Base-by-base conservation (phyloP, 2,113 vertebrate species). In the Proterorhinus semilunaris region DNA sequence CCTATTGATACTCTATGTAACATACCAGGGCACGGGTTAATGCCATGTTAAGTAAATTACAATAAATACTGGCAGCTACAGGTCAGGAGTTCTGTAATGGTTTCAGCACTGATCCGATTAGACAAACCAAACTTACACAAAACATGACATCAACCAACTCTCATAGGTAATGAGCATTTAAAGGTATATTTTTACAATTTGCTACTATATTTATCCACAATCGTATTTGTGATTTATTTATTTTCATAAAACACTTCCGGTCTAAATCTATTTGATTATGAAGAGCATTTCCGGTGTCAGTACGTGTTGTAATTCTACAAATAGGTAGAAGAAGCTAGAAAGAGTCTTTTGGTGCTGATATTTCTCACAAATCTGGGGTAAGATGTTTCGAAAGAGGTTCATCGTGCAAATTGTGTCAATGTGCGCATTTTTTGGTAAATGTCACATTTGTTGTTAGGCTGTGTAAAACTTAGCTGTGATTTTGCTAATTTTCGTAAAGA, bases 61-160 rank as follows among this genome's bases (percentile, higher is more conserved):
- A 76, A 71, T 74, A 80, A 21, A 21, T 21, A 21, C 21, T 21
- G 2, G 21, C 47, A 21, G 65, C 57, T 55, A 15, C 27, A 63
- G 27, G 55, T 76, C 57, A 65, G 11, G 43, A 72, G 45, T 51
- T n/a, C 47, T 57, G 53, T 87, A 84, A 88, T 76, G 71, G 49
- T 75, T 80, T 91, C 86, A 91, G 45, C 70, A 9, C 69, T 16
- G 48, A 81, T 75, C 82, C 82, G 52, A 75, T 91, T 83, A 90
- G 72, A 62, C 36, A 75, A 87, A 87, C 50, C 15, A 47, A 59
- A 36, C 63, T 47, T 61, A 45, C 42, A 61, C 36, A 61, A 59
- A 44, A 45, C 42, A 44, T 61, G 15, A 61, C 15, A 8, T 61
- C 58, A 61, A 13, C 3, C 2, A 36, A 36, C 27, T 36, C 0